These are phyloP conservation scores for Drosophila meridionalis DNA, from an alignment of 2,888 invertebrate species.

Conservation along the genomic window DNA sequence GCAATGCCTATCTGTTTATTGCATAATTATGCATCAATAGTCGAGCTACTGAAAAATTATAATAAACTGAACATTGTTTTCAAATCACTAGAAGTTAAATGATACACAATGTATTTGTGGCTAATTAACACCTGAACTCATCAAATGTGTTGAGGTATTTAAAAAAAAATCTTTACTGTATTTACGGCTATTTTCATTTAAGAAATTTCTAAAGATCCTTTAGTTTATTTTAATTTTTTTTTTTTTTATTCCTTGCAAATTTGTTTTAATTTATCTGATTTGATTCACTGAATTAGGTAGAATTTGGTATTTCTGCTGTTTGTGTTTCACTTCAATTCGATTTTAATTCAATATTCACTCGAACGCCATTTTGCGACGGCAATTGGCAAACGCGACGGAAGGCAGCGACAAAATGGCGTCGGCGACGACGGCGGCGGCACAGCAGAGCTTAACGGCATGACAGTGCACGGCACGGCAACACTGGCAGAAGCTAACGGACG, in stretches of 20 bases:
- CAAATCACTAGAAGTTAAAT: neutral
- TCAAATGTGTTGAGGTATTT: neutral
- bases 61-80: slow-evolving; percentile 22
- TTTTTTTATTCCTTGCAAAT: neutral
- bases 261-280: neutral
- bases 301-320: neutral
- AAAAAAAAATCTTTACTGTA: slow-evolving; percentile 1
- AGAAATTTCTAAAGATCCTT: neutral
- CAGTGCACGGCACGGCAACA: slow-evolving; percentile 64
- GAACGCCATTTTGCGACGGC: slow-evolving; percentile 73
- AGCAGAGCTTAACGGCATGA: slow-evolving; percentile 43
- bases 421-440: slow-evolving; percentile 53
- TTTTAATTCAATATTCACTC: slow-evolving; percentile 3
- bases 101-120: neutral
- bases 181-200: neutral
- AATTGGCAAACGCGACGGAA: slow-evolving; percentile 59
- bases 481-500: slow-evolving; percentile 59
- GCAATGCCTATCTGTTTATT: slow-evolving; percentile 31
- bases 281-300: neutral
- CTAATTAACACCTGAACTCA: neutral
- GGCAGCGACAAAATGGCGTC: slow-evolving; percentile 72
- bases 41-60: slow-evolving; percentile 44
- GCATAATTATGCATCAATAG: slow-evolving; percentile 34
- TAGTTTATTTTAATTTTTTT: neutral
- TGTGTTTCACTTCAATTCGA: slow-evolving; percentile 15